Evolutionary conservation across 2,113 vertebrate genomes (phyloP), one percentile per base, ranked within the genome.

Genomic region (Clinocottus analis): DNA sequence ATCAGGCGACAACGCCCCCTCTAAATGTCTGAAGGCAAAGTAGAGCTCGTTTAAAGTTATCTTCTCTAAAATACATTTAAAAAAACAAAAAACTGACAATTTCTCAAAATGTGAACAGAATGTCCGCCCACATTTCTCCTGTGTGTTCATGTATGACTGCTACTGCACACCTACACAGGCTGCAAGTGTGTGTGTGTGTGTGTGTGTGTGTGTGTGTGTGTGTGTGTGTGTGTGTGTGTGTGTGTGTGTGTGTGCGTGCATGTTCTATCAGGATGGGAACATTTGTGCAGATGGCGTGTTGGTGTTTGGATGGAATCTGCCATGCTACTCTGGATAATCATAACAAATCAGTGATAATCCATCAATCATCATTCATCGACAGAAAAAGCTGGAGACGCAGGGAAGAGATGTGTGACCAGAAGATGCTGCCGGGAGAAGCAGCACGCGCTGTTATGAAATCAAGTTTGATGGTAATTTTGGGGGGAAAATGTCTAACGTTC

Each of bases 261-360:
- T 29, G 29, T 73, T 74, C 33, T 37, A 63, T 7, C 47, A 67
- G 67, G 63, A 77, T 7, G 60, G 75, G 77, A 80, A 87, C 73
- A 83, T 83, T 87, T 49, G 76, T 87, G 60, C 87, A 89, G 87
- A 89, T 87, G 87, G 87, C 78, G 77, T 87, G 82, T 87, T 87
- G 83, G 82, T 84, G 85, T 87, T 85, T 79, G 82, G 83, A 80
- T 68, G 65, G 59, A 33, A 2, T 68, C 65, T 45, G 49, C 35
- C 56, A 47, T 76, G 62, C 47, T 61, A 47, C 77, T 77, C 51
- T 65, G 59, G 70, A 75, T 74, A 60, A 60, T 65, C 16, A 72
- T 45, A 56, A 55, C 10, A 74, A 69, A 27, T 68, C n/a, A 71
- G 53, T 51, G 74, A 81, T 67, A 71, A 78, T 66, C 60, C 39